These are phyloP conservation scores for Urosaurus nigricauda DNA, from an alignment of 2,797 vertebrate species.

Conservation along the genomic window DNA sequence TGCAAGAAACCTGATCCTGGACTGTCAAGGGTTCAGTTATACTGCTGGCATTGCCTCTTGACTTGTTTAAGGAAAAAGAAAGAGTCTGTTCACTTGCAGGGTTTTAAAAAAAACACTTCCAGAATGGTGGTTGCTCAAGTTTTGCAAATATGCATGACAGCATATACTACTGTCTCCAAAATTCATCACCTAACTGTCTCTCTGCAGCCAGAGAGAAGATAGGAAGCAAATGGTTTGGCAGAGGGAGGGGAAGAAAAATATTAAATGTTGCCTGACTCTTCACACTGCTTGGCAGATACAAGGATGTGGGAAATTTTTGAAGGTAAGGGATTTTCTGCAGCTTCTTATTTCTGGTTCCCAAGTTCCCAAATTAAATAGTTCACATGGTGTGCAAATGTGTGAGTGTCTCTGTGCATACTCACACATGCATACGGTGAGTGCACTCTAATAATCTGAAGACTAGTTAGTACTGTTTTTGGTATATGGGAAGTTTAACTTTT, in stretches of 20 bases:
- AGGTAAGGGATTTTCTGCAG: not conserved
- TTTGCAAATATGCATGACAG: not conserved
- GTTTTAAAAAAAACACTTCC: not conserved
- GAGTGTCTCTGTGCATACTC: not conserved
- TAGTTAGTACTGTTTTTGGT: not conserved
- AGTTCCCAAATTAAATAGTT: conserved; percentile 10
- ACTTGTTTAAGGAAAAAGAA: not conserved
- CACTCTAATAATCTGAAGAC: not conserved
- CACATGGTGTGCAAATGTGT: not conserved
- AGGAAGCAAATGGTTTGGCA: not conserved
- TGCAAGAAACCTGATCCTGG: not conserved
- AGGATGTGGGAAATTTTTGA: not conserved
- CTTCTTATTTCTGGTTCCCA: not conserved
- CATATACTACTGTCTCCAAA: conserved; percentile 20
- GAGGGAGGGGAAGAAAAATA: not conserved
- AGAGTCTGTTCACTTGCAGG: not conserved
- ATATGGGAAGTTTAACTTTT: not conserved
- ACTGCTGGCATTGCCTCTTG: not conserved
- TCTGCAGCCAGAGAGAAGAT: conserved; percentile 12
- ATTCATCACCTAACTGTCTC: conserved; percentile 15
- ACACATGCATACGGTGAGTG: not conserved
- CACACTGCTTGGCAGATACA: not conserved
- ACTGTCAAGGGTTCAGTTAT: not conserved
- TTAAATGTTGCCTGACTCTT: not conserved
- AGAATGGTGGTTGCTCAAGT: conserved; percentile 14